Evolutionary conservation across 2,888 invertebrate genomes (phyloP), one percentile per base, ranked within the genome.

Genomic region (Heliconius aoede): DNA sequence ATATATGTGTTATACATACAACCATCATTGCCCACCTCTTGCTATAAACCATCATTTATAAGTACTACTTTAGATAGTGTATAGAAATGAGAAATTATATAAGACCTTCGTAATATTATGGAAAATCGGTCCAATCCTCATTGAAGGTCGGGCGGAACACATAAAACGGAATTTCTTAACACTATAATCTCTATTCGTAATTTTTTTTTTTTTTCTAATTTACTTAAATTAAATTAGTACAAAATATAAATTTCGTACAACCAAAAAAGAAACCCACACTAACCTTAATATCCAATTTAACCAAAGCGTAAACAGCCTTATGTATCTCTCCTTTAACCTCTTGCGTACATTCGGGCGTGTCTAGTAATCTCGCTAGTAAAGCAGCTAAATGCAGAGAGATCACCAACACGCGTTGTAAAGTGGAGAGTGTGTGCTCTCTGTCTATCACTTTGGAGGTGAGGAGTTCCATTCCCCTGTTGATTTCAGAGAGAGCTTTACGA

Each of bases 301-400:
- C 97, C 73, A 99, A 95, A 78, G 96, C 95, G 87, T 97, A 98
- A 67, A 98, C 96, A 28, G 96, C 96, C 88, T 95, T 95, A 87
- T 97, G 96, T 78, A 98, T 96, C 81, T 95, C 91, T 68, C 90
- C 89, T 61, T 95, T 93, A 76, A 95, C 93, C 1, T 95, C 92
- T 26, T 92, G 93, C 4, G 92, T 90, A 73, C 91, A 91, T 3
- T 91, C 94, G 0, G 95, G 95, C 73, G 96, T 95, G 24, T 96
- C 96, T 72, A 96, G 88, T 79, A 96, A 88, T 68, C 96, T 95
- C 15, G 97, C 96, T 87, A 98, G 93, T 72, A 98, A 90, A 83
- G 97, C 97, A 8, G 97, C 97, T 78, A 98, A 93, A 87, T 98
- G 98, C 83, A 99, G 93, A 3, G 98, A 97, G 84, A 98, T 98